phyloP scores from a whole-genome alignment of 2,888 invertebrate genomes.

The Odontomyia ornata region DNA sequence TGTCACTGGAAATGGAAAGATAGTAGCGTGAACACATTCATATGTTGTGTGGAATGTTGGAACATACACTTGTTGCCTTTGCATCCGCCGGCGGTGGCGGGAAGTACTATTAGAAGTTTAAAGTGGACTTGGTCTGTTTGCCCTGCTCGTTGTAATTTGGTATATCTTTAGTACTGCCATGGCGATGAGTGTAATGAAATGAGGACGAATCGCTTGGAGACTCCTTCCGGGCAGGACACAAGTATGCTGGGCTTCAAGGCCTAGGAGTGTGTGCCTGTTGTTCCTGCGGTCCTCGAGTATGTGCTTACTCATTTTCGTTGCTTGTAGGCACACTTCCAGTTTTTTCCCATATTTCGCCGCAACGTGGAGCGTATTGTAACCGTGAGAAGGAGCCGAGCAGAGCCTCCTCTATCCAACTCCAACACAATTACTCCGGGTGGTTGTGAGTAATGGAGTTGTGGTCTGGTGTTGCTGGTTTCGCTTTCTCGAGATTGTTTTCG shows the following conservation, averaged over 20 bases:
- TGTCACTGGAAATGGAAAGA: neutral
- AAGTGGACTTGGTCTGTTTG: conserved; percentile 6
- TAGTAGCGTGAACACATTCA: neutral
- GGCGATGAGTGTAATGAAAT: neutral
- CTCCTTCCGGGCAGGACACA: conserved; percentile 5
- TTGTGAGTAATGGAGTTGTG: neutral
- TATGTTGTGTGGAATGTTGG: neutral
- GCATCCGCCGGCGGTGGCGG: neutral
- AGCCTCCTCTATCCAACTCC: conserved; percentile 5
- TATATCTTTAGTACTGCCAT: neutral
- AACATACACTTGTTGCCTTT: conserved; percentile 1
- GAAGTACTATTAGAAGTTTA: neutral
- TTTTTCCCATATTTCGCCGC: neutral
- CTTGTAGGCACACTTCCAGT: neutral
- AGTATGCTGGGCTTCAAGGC: neutral
- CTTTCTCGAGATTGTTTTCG: conserved; percentile 5
- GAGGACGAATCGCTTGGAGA: conserved; percentile 1
- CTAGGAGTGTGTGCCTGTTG: neutral
- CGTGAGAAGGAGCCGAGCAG: conserved; percentile 3
- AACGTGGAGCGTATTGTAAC: neutral
- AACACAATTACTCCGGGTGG: neutral
- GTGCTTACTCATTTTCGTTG: neutral
- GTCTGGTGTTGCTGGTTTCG: conserved; percentile 3
- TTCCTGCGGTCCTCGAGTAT: neutral
- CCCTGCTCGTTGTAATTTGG: neutral